A percentile compares a stretch with the other conserved stretches of the same genome.
These are phyloP conservation scores for Neodiprion lecontei DNA, from an alignment of 1,140 invertebrate genomes.

Conservation along the genomic window DNA sequence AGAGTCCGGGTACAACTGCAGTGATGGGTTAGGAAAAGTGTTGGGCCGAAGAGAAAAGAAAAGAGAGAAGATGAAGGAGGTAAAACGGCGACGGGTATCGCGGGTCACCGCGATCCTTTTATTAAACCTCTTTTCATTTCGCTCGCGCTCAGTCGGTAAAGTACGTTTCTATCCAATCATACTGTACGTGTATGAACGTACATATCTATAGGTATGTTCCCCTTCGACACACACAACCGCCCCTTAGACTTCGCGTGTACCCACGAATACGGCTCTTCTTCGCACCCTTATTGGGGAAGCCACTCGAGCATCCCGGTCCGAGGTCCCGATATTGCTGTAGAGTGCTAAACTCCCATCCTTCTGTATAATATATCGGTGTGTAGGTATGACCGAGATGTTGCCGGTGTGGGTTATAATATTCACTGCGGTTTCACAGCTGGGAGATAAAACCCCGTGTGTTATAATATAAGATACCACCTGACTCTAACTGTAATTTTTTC, in stretches of 20 bases:
- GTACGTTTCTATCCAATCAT: slow-evolving; percentile 7
- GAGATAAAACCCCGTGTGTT: no score
- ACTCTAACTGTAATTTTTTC: no score
- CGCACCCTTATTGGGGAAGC: neutral
- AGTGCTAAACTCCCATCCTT: neutral
- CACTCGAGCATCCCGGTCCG: neutral
- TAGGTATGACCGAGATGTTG: neutral
- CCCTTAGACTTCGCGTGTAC: neutral
- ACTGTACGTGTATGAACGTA: neutral
- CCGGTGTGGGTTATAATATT: neutral
- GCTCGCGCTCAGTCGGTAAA: slow-evolving; percentile 2
- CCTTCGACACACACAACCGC: no score
- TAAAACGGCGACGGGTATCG: neutral
- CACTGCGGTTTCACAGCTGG: no score
- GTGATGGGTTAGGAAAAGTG: slow-evolving; percentile 15
- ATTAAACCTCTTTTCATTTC: slow-evolving; percentile 5
- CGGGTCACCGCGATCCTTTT: slow-evolving; percentile 4
- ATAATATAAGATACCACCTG: no score
- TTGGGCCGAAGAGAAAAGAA: neutral
- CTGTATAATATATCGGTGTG: neutral
- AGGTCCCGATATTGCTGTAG: neutral
- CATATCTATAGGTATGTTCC: no score
- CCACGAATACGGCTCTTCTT: neutral
- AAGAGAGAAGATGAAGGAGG: neutral
- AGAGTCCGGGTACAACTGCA: no score